Base-by-base conservation (phyloP, 2,797 vertebrate genomes). In the Pteronotus mesoamericanus region DNA sequence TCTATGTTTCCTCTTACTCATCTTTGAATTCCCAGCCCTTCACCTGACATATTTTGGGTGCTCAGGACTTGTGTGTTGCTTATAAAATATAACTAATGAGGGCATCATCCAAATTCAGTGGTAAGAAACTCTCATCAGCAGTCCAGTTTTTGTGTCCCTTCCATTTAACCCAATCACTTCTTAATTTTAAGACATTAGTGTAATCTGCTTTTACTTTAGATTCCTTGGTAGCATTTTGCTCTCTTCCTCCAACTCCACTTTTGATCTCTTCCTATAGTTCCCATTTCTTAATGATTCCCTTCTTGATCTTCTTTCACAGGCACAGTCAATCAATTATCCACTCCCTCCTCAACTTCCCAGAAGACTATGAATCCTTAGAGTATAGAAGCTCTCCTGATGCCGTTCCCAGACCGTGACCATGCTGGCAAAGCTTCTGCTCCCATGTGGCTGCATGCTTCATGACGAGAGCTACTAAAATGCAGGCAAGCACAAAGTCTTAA, bases 401-500 rank as follows among this genome's bases (percentile, higher is more conserved):
- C 93, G 55, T 55, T 94, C 87, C 95, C 84, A 97, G 96, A 96
- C 94, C 77, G 9, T 97, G 95, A 96, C 96, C 96, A 77, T 32
- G 89, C 94, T 95, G 95, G 95, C 95, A 96, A 82, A 96, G 89
- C 91, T 93, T 96, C 93, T 92, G 79, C 39, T 98, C 96, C 92
- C 97, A 95, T 57, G 96, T 78, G 97, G 83, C 68, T 19, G 72
- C 75, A 71, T 79, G 95, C 94, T 97, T 97, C 97, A 96, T 86
- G 93, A 96, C 75, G 83, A 97, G 95, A 97, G 94, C 96, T 96
- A 95, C 97, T 96, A 96, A 98, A 97, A 97, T 71, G 97, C 95
- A 97, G 95, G 96, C 96, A 95, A 95, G 97, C 94, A 95, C 95
- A 95, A 90, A 94, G 94, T 97, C 97, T 96, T 97, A 97, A 98